Evolutionary conservation across 2,113 vertebrate genomes (phyloP).

Genomic region (Nannobrachium achirus): DNA sequence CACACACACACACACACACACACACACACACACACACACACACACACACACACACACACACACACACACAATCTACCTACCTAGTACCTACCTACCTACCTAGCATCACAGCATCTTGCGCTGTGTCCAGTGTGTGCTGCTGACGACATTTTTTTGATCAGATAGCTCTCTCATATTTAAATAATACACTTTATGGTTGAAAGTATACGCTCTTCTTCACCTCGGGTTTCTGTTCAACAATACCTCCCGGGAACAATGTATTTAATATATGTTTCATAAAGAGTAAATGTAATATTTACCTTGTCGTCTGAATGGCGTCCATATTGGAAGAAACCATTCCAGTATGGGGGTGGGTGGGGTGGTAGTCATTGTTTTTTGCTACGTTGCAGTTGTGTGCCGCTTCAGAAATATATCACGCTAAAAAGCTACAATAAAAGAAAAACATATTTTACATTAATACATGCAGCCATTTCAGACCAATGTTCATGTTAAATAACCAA

Average conservation of each 20-base stretch:
- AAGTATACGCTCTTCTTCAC: neutral
- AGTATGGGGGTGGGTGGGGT: neutral
- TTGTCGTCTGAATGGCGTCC: conserved; percentile 64
- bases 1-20: neutral
- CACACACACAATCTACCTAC: neutral
- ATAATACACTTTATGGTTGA: neutral
- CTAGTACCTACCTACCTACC: no score
- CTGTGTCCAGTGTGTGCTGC: neutral
- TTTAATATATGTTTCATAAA: conserved; percentile 4
- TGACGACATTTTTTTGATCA: neutral
- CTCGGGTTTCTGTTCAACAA: rapidly evolving
- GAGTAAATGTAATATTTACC: conserved; percentile 64
- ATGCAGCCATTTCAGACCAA: neutral
- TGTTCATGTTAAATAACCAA: no score
- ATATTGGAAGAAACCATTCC: conserved; percentile 70
- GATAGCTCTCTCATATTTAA: neutral
- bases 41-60: conserved; percentile 16
- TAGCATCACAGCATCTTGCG: neutral
- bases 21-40: neutral
- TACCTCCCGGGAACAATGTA: no score
- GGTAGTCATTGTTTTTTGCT: neutral
- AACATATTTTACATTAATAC: neutral
- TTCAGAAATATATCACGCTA: neutral
- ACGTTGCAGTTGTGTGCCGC: rapidly evolving
- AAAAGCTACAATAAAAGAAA: neutral